phyloP scores from a whole-genome alignment of 2,797 vertebrate genomes.

The Enteromius viviparus region DNA sequence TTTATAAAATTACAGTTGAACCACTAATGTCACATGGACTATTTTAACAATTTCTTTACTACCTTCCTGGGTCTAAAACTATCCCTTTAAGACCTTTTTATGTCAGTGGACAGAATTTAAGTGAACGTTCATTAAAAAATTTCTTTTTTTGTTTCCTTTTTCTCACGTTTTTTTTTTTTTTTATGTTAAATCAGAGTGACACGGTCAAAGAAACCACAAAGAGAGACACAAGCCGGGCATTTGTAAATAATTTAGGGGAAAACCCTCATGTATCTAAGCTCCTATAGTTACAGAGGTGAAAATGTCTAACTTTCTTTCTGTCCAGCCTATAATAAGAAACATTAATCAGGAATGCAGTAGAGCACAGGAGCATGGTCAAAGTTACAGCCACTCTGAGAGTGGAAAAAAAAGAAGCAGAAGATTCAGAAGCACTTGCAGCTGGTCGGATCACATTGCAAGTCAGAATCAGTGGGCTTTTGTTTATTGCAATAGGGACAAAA shows the following conservation, averaged over 20 bases:
- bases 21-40: not conserved
- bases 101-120: not conserved
- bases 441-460: not conserved
- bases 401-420: not conserved
- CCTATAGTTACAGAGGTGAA: not conserved
- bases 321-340: slow-evolving; percentile 31
- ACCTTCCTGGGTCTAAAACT: no score
- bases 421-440: slow-evolving; percentile 11
- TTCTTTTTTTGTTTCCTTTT: not conserved
- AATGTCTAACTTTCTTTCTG: slow-evolving; percentile 26
- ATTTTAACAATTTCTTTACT: not conserved
- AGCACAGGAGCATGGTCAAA: slow-evolving; percentile 12
- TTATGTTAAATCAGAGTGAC: not conserved
- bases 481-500: not conserved
- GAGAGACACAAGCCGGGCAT: slow-evolving; percentile 6
- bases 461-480: slow-evolving; percentile 19
- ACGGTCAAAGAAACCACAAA: not conserved
- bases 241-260: not conserved
- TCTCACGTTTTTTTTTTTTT: not conserved
- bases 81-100: no score
- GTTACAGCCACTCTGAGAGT: not conserved
- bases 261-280: not conserved
- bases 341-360: slow-evolving; percentile 27
- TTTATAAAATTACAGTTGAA: not conserved
- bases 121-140: not conserved